phyloP scores from a whole-genome alignment of 2,888 invertebrate genomes.

The Drosophila mulleri region DNA sequence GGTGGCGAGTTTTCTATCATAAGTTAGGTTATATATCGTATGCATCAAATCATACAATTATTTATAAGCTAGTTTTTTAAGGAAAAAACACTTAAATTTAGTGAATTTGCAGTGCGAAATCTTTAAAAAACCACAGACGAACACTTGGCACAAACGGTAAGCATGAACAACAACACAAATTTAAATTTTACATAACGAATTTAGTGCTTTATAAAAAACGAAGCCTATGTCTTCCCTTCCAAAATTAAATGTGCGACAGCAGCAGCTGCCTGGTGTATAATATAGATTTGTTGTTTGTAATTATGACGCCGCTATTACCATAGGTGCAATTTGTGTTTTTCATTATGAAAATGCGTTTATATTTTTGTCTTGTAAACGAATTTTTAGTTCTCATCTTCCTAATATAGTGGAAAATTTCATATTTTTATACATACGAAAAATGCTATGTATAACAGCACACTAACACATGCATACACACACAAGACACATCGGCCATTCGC shows the following conservation, averaged over 20 bases:
- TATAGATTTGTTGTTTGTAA: conserved; percentile 43
- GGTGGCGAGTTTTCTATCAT: conserved; percentile 83
- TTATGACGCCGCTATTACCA: conserved; percentile 21
- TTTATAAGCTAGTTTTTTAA: conserved; percentile 86
- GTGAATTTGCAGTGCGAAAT: conserved; percentile 85
- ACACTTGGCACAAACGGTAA: conserved; percentile 85
- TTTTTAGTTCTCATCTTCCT: conserved; percentile 20
- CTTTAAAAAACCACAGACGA: conserved; percentile 83
- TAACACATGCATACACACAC: conserved; percentile 53
- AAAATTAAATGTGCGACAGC: conserved; percentile 68
- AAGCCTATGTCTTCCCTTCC: conserved; percentile 64
- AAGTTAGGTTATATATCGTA: conserved; percentile 85
- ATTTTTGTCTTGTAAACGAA: conserved; percentile 18
- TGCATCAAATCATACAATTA: conserved; percentile 86
- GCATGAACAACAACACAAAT: conserved; percentile 65
- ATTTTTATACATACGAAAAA: conserved; percentile 82
- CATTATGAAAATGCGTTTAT: not conserved
- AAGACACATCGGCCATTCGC: conserved; percentile 61
- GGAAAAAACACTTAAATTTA: conserved; percentile 85
- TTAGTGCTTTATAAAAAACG: conserved; percentile 47
- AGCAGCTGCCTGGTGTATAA: conserved; percentile 69
- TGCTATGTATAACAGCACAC: conserved; percentile 82
- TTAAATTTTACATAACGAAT: conserved; percentile 75
- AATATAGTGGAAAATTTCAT: conserved; percentile 78
- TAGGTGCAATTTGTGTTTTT: conserved; percentile 3